Base-by-base conservation (phyloP, 2,797 vertebrate genomes). In the Ibycter americanus region DNA sequence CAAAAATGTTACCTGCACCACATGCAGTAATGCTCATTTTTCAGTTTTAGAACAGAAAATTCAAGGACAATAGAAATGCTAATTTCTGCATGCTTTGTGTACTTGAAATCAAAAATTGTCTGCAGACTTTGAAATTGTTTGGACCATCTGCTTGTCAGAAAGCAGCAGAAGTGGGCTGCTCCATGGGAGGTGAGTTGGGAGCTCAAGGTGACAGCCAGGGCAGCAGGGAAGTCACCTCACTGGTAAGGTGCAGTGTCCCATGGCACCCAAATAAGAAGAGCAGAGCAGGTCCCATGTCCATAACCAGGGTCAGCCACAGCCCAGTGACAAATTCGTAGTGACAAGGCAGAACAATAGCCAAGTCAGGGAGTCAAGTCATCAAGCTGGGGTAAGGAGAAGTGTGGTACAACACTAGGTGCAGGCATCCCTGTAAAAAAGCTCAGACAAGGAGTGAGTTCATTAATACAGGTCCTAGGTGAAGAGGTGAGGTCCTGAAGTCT, bases 341-440 rank as follows among this genome's bases (percentile, higher is more conserved):
- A 9, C 26, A 29, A 22, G 51, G 32, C 32, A 65, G 29, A 40
- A 31, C 16, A 18, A 55, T 6, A 20, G 40, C 19, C 38, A 58
- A 59, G 16, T 13, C 34, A 66, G 36, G 17, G 66, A 25, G 18
- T 23, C 42, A 56, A 12, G 9, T 38, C 19, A 31, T 20, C 25
- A n/a, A 62, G 51, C 25, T n/a, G 61, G 25, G 23, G 3, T 15
- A 55, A 70, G 74, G 11, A 25, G n/a, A 12, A 44, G 11, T 7
- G 18, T 32, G 52, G 31, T 12, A 13, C 15, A 65, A 10, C 1
- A 1, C 47, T 13, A 27, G 16, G 5, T 36, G 29, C 32, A 58
- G 9, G 1, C 38, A 40, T 3, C 23, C 16, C 25, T 80, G 40
- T 52, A 47, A 16, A 0, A 0, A 36, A 54, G 13, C 15, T 84